A percentile compares a stretch with the other conserved stretches of the same genome.
Conservation (phyloP, 1,140 invertebrate genomes). For the Drosophila tropicalis region DNA sequence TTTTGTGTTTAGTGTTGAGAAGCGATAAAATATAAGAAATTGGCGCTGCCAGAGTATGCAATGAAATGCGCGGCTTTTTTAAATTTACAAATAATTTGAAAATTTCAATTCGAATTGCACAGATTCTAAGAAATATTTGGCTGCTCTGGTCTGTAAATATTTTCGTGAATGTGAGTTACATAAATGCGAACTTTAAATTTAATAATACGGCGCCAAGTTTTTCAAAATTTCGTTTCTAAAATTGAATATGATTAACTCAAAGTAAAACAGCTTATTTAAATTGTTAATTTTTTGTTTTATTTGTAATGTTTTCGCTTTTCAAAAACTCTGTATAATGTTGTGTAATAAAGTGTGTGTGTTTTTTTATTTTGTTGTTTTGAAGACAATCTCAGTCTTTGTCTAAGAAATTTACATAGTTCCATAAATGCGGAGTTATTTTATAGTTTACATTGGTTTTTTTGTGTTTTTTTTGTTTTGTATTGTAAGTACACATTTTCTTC, state of each 20-base stretch:
- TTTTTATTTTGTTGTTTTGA: constrained; percentile 49
- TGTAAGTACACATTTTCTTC: constrained; percentile 39
- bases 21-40: no score
- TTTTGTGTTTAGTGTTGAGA: no score
- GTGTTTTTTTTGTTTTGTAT: constrained; percentile 44
- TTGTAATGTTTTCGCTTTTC: constrained; percentile 50
- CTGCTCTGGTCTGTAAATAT: no score
- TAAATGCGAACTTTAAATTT: no score
- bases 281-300: constrained; percentile 13
- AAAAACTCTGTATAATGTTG: constrained; percentile 52
- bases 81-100: no score
- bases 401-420: constrained; percentile 49
- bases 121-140: no score
- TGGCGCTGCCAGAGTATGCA: no score
- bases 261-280: not conserved
- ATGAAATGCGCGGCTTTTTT: no score
- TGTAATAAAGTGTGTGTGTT: constrained; percentile 12
- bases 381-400: constrained; percentile 45
- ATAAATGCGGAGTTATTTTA: constrained; percentile 50
- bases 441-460: constrained; percentile 32
- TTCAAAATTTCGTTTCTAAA: no score
- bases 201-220: no score
- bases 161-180: no score
- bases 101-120: no score
- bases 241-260: not conserved